Evolutionary conservation across 2,797 vertebrate genomes (phyloP).

Genomic region (Stomatorhinus walkeri): DNA sequence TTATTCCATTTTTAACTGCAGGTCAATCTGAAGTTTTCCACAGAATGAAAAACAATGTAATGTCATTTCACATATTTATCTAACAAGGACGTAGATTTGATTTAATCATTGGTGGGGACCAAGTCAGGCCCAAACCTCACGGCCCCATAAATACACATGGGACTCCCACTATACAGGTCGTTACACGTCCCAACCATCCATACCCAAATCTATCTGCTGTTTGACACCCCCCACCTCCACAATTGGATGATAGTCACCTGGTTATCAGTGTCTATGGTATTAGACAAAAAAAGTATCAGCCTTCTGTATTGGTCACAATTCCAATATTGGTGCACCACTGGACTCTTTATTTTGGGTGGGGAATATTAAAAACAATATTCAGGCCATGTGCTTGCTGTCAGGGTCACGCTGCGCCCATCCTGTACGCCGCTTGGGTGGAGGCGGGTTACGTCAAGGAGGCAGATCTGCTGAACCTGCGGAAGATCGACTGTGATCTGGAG

Average conservation of each 20-base stretch:
- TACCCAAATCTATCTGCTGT: not conserved
- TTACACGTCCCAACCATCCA: not conserved
- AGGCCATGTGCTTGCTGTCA: constrained; percentile 23
- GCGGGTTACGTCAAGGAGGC: constrained; percentile 62
- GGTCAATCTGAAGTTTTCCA: not conserved
- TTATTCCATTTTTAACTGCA: not conserved
- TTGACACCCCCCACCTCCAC: not conserved
- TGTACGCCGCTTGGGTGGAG: constrained; percentile 73
- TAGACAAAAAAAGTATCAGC: not conserved
- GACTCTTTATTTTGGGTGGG: not conserved
- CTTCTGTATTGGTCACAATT: not conserved
- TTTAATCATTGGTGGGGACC: not conserved
- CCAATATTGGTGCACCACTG: not conserved
- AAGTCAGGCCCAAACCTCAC: not conserved
- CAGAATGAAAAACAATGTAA: not conserved
- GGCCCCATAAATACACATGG: not conserved
- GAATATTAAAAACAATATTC: not conserved
- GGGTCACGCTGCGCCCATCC: constrained; percentile 67
- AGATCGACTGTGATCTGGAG: constrained; percentile 68
- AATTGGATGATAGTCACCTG: not conserved
- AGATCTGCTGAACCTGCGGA: constrained; percentile 66
- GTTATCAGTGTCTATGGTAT: not conserved
- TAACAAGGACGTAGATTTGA: not conserved
- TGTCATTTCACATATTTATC: not conserved
- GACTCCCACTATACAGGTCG: not conserved